Percentiles rank a stretch among this genome's conserved stretches.
Conservation (phyloP, 2,113 vertebrate genomes). For the Columba livia region DNA sequence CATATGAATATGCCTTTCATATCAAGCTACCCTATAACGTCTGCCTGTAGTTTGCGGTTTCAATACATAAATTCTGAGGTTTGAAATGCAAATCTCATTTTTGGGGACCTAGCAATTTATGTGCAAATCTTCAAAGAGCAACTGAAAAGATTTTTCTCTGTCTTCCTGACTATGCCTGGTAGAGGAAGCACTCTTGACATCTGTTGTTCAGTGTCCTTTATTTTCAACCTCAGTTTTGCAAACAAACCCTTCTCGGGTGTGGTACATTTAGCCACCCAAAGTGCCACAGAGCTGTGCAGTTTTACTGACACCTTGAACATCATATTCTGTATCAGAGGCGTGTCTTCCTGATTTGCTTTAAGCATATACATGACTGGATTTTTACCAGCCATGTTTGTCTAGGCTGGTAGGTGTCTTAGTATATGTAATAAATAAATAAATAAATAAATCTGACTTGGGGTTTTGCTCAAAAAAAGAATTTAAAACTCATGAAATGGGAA, state of each 20-base stretch:
- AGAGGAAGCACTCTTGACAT: background rate
- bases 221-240: background rate
- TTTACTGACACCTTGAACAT: background rate
- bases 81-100: constrained; percentile 35
- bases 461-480: background rate
- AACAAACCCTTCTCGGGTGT: background rate
- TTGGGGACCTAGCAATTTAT: background rate
- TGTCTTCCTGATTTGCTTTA: background rate
- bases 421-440: too few relatives aligned
- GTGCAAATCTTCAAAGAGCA: constrained; percentile 22
- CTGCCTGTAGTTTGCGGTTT: constrained; percentile 49
- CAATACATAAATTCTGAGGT: constrained; percentile 29
- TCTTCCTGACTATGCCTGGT: background rate
- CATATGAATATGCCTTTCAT: constrained; percentile 44
- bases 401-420: background rate
- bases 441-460: background rate
- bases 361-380: background rate
- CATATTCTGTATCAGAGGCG: background rate
- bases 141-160: background rate
- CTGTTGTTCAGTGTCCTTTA: background rate
- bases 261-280: background rate
- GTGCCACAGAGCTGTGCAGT: background rate
- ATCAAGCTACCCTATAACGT: constrained; percentile 24
- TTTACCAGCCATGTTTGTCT: background rate
- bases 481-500: background rate